These are phyloP conservation scores for Eurystomus glaucurus DNA, from an alignment of 2,797 vertebrate species.

Conservation along the genomic window DNA sequence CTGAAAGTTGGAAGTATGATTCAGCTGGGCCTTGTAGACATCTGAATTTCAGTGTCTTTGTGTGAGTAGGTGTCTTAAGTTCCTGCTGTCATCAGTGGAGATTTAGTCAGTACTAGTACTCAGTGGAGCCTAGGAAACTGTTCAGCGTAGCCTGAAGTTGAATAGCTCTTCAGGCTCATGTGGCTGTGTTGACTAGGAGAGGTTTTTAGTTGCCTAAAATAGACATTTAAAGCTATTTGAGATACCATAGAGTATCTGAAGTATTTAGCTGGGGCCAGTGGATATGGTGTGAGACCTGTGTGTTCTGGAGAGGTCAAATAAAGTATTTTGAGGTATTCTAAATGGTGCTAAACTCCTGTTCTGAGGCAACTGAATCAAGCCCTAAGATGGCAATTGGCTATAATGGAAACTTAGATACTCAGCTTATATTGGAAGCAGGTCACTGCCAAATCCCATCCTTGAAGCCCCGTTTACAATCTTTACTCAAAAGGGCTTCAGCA, in stretches of 20 bases:
- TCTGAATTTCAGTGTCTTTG: neutral
- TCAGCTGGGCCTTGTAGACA: neutral
- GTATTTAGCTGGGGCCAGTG: neutral
- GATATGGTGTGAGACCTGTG: neutral
- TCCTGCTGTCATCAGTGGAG: neutral
- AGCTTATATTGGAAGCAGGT: neutral
- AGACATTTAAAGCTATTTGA: neutral
- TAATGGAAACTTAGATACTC: neutral
- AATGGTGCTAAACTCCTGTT: neutral
- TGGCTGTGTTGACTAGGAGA: neutral
- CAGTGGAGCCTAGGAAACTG: neutral
- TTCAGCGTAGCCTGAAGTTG: neutral
- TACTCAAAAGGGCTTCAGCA: neutral
- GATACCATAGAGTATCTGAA: neutral
- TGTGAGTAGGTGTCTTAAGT: neutral
- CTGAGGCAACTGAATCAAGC: neutral
- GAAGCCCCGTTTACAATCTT: neutral
- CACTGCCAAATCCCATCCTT: neutral
- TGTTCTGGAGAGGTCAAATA: neutral
- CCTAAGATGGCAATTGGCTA: neutral
- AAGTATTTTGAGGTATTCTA: neutral
- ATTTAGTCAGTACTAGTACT: neutral
- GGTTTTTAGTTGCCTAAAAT: slow-evolving; percentile 7
- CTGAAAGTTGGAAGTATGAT: neutral
- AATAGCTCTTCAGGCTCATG: neutral